Evolutionary conservation across 2,888 invertebrate species (phyloP), one percentile per base, ranked within the genome.

Genomic region (Dugesia japonica): DNA sequence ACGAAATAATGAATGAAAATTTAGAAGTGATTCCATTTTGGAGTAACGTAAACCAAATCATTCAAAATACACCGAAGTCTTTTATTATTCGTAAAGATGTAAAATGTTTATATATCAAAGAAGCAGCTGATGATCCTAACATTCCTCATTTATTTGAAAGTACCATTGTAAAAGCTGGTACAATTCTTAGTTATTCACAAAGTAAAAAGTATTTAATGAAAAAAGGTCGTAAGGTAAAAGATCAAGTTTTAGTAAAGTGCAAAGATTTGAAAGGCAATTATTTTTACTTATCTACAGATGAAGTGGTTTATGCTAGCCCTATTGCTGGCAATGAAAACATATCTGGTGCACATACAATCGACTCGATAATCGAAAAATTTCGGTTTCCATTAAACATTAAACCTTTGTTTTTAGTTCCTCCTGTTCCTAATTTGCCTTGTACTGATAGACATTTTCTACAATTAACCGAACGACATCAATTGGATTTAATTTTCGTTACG

Each of bases 1-100:
- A 31, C 9, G 77, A 77, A 77, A 33, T 77, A 20, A 42, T 77
- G 26, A 77, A 77, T 28, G 77, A 77, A 26, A 77, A 71, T 28
- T 28, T 42, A 7, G 71, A 28, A 15, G 28, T 42, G 23, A 76
- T 77, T 71, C 77, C 77, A 9, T 71, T 23, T 23, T 77, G 75
- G 77, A 77, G 28, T 20, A 76, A 28, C 17, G 75, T 76, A 15
- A 75, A 76, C 4, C 73, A 76, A 7, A 72, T 76, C 7, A 42
- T 75, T 33, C 75, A 72, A 38, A 42, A 73, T 20, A 9, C 42
- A 20, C 76, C 76, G n/a, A 31, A 76, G 0, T 28, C 76, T n/a
- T 38, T 76, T 33, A 33, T 76, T 20, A 23, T 76, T 13, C 76
- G 76, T 27, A 76, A 76, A 26, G 75, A 76, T 31, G 1, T 27